These are phyloP conservation scores for Dolichomitus sp. DNA, from an alignment of 2,888 invertebrate genomes.

Conservation along the genomic window DNA sequence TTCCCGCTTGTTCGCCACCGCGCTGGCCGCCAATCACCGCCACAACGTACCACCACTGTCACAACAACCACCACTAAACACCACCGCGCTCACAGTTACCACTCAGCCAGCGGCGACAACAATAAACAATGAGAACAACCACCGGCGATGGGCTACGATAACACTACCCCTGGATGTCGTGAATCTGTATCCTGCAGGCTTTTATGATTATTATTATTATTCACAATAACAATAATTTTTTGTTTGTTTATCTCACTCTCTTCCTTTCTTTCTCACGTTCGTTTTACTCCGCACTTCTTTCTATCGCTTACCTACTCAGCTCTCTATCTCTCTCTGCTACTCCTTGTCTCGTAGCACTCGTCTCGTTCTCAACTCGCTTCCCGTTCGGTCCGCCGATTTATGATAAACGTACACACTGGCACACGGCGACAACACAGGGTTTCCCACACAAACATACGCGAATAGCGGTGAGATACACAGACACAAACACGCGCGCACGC, in stretches of 20 bases:
- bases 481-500: conserved; percentile 16
- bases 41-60: conserved; percentile 63
- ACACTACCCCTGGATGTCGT: conserved; percentile 17
- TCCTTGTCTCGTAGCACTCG: conserved; percentile 19
- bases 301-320: conserved; percentile 4
- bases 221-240: not conserved
- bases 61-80: conserved; percentile 47
- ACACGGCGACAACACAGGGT: conserved; percentile 39
- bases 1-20: conserved; percentile 73
- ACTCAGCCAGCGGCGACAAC: not conserved
- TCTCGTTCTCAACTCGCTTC: conserved; percentile 51
- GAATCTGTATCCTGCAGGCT: not conserved
- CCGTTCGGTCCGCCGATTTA: conserved; percentile 59
- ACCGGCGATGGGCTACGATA: conserved; percentile 17
- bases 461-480: conserved; percentile 17
- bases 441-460: conserved; percentile 22
- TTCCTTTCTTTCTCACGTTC: conserved; percentile 1
- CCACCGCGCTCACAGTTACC: not conserved
- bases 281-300: not conserved
- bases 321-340: conserved; percentile 22
- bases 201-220: conserved; percentile 7
- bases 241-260: not conserved
- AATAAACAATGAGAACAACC: conserved; percentile 23
- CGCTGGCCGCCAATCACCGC: conserved; percentile 47
- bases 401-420: conserved; percentile 43